Conservation (phyloP, 2,113 vertebrate genomes). For the Leuciscus idus region DNA sequence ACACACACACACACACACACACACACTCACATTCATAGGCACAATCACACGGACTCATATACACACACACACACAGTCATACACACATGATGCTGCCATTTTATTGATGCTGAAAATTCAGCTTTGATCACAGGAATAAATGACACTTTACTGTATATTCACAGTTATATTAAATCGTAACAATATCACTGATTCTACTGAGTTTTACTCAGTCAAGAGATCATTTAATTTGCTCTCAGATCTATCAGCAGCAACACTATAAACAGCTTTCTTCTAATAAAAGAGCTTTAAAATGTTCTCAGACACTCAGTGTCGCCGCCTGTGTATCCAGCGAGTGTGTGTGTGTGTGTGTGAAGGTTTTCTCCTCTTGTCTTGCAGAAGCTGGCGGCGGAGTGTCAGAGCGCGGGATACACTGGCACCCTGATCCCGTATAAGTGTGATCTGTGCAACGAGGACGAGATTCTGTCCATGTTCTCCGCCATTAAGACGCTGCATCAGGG, state of each 20-base stretch:
- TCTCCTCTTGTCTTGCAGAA: conserved; percentile 75
- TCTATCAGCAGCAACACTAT: neutral
- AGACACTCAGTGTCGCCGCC: too few species aligned
- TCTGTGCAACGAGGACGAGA: conserved; percentile 93
- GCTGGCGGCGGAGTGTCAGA: conserved; percentile 93
- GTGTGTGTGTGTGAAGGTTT: neutral
- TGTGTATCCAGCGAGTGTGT: too few species aligned
- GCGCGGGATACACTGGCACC: conserved; percentile 88
- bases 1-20: too few species aligned
- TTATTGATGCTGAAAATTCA: neutral
- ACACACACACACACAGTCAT: too few species aligned
- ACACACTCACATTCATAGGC: too few species aligned
- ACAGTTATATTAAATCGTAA: neutral
- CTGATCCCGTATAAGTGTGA: conserved; percentile 95
- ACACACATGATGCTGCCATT: too few species aligned
- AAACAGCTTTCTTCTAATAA: neutral
- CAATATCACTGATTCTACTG: neutral
- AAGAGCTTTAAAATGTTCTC: neutral
- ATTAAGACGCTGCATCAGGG: conserved; percentile 89
- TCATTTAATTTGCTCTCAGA: neutral
- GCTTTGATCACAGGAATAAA: neutral
- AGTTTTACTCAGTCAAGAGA: neutral
- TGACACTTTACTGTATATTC: neutral
- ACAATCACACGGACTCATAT: too few species aligned
- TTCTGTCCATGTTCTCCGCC: conserved; percentile 97